phyloP scores from a whole-genome alignment of 2,888 invertebrate genomes.

The Amblyteles armatorius region DNA sequence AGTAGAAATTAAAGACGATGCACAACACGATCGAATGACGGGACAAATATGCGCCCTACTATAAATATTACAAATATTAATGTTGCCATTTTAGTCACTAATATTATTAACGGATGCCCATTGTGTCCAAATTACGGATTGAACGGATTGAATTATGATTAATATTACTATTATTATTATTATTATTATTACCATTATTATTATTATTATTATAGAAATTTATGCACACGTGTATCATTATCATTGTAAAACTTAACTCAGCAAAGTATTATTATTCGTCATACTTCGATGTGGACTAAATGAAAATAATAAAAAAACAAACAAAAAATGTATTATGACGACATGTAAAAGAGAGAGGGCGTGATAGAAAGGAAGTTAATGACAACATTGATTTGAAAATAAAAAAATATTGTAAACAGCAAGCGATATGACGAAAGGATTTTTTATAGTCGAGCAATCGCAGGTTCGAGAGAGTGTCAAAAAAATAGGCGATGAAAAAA shows the following conservation, averaged over 20 bases:
- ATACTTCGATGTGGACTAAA: slow-evolving; percentile 70
- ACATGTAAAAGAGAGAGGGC: slow-evolving; percentile 72
- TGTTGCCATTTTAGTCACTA: slow-evolving; percentile 73
- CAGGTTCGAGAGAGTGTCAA: slow-evolving; percentile 58
- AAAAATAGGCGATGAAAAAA: slow-evolving; percentile 19
- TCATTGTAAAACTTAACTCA: slow-evolving; percentile 66
- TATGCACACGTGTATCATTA: slow-evolving; percentile 66
- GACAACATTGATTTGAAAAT: slow-evolving; percentile 69
- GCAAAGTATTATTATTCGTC: slow-evolving; percentile 67
- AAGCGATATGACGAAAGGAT: slow-evolving; percentile 75
- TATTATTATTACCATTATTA: slow-evolving; percentile 61
- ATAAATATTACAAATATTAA: slow-evolving; percentile 67
- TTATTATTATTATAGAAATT: slow-evolving; percentile 63
- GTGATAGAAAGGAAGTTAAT: slow-evolving; percentile 58
- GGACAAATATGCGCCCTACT: slow-evolving; percentile 53
- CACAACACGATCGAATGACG: slow-evolving; percentile 60
- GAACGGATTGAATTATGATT: slow-evolving; percentile 64
- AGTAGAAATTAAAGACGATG: slow-evolving; percentile 10
- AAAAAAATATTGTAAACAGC: slow-evolving; percentile 74
- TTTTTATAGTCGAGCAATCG: slow-evolving; percentile 78
- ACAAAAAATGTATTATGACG: slow-evolving; percentile 66
- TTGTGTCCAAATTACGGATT: slow-evolving; percentile 61
- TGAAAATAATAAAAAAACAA: slow-evolving; percentile 52
- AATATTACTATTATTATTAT: slow-evolving; percentile 59
- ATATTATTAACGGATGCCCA: slow-evolving; percentile 68